Conservation (phyloP, 2,888 invertebrate genomes). For the Bellardia bayeri region DNA sequence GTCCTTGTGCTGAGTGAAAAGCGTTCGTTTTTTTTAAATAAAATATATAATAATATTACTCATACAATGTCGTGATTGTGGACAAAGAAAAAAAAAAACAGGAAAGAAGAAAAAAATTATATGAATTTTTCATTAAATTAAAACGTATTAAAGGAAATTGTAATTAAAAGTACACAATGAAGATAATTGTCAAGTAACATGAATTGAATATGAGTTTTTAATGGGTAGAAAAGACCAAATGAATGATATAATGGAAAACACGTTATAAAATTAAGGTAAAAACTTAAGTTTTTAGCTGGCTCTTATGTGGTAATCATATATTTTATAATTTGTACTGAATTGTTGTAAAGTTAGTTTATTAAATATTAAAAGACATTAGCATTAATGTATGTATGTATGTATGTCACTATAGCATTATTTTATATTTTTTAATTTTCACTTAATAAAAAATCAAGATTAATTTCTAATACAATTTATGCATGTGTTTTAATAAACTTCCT, state of each 20-base stretch:
- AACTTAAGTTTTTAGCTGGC: not conserved
- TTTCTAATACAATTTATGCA: no score
- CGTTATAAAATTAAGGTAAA: constrained; percentile 1
- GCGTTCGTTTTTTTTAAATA: constrained; percentile 34
- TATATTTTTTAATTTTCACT: no score
- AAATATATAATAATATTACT: constrained; percentile 20
- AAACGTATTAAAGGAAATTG: constrained; percentile 45
- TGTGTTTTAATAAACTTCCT: no score
- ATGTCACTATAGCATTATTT: no score
- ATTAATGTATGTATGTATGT: no score
- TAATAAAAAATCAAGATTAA: no score
- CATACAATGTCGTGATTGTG: constrained; percentile 39
- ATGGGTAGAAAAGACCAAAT: not conserved
- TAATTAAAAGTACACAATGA: constrained; percentile 58
- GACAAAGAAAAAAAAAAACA: not conserved
- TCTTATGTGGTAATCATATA: no score
- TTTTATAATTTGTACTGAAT: no score
- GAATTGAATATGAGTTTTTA: constrained; percentile 33
- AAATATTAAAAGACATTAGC: no score
- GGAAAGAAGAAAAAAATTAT: constrained; percentile 13
- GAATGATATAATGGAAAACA: not conserved
- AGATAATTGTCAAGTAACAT: constrained; percentile 59
- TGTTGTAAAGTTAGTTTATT: no score
- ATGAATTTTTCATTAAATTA: constrained; percentile 40
- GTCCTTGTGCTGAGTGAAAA: constrained; percentile 20